A percentile compares a stretch with the other conserved stretches of the same genome.
Conservation (phyloP, 2,888 invertebrate genomes). For the Oxystoma pomonae region DNA sequence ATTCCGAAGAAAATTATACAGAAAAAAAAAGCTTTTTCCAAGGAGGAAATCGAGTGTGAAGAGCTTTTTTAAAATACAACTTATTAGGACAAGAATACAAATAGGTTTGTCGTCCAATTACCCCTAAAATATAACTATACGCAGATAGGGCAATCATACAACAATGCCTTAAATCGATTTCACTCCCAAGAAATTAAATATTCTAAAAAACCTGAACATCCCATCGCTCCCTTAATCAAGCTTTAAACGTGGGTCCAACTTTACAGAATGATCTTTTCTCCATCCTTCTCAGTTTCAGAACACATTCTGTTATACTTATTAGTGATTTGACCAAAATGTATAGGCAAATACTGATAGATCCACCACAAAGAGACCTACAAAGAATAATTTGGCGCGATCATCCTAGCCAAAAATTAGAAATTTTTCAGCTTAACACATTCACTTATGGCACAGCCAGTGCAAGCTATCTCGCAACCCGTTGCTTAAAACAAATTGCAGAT, state of each 20-base stretch:
- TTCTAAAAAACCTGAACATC: background rate
- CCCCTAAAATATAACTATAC: too few relatives aligned
- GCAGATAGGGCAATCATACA: too few relatives aligned
- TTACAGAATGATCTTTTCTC: conserved; percentile 11
- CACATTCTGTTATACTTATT: conserved; percentile 7
- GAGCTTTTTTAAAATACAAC: too few relatives aligned
- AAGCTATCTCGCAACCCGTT: conserved; percentile 8
- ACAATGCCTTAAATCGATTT: too few relatives aligned
- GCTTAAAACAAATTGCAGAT: conserved; percentile 8
- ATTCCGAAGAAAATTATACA: background rate
- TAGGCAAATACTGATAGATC: conserved; percentile 9
- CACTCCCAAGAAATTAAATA: background rate
- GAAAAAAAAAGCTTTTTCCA: background rate
- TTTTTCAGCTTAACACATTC: conserved; percentile 12
- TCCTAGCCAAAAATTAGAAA: conserved; percentile 1
- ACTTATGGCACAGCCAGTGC: conserved; percentile 14
- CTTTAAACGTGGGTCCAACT: conserved; percentile 7
- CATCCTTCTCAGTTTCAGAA: conserved; percentile 7
- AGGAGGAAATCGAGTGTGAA: too few relatives aligned
- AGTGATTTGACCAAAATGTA: conserved; percentile 15
- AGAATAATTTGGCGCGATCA: conserved; percentile 8
- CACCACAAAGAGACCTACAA: conserved; percentile 9
- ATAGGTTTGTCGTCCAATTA: background rate
- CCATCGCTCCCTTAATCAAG: conserved; percentile 9
- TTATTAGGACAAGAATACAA: background rate